Evolutionary conservation across 2,113 vertebrate species (phyloP), one percentile per base, ranked within the genome.

Genomic region (Passer montanus): DNA sequence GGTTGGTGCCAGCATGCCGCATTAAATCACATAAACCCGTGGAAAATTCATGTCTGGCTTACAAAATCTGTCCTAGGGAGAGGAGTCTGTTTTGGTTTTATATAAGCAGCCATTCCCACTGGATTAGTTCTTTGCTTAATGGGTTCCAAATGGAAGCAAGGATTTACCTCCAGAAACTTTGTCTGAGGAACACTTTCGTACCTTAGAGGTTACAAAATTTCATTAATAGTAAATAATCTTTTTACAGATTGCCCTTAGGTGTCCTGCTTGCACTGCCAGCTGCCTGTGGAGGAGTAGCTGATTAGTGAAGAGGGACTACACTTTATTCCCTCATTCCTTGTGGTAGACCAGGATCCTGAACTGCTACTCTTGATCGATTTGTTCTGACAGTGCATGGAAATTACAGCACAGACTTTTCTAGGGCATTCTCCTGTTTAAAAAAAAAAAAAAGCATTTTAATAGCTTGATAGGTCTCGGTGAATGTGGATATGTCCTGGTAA

Each of bases 361-460:
- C 53, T 84, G 47, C 72, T 84, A 13, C 11, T 83, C 22, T 90
- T 94, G 79, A 95, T 88, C 2, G 1, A 84, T 96, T 76, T 6
- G 1, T 81, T 94, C 73, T 78, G 93, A 93, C 73, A 84, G 64
- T 28, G 56, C 41, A 70, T 86, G 35, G 72, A 94, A 95, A 96
- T 90, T 74, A n/a, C 41, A 84, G 68, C 37, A 27, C 20, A 90
- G 44, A 21, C 30, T 89, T 80, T 96, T 95, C 85, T 60, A 81
- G 83, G 72, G 31, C 72, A 96, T 68, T 59, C 43, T 95, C 20
- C 26, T 33, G 18, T 78, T 96, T 83, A 3, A 73, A 80, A 72
- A n/a, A 50, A 87, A 87, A 87, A 13, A 10, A 5, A 72, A n/a
- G 5, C 13, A 46, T 86, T 96, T 93, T 74, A 81, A 72, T 87